These are phyloP conservation scores for Caradrina clavipalpis DNA, from an alignment of 2,888 invertebrate species.

Conservation along the genomic window DNA sequence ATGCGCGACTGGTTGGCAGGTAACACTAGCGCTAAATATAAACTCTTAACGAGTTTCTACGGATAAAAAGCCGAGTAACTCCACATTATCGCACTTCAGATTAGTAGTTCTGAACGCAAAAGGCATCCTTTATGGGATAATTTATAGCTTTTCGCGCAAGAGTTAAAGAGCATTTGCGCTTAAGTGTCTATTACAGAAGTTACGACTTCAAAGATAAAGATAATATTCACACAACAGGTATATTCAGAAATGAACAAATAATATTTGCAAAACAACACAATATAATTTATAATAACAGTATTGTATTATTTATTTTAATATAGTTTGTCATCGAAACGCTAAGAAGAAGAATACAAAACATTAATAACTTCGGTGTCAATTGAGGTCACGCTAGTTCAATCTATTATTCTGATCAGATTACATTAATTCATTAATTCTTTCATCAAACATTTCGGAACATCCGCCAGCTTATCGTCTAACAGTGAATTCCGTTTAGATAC, in stretches of 20 bases:
- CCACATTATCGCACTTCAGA: conserved; percentile 52
- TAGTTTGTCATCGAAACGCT: too few relatives aligned
- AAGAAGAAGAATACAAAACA: too few relatives aligned
- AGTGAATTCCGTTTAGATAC: conserved; percentile 58
- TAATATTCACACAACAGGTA: not conserved
- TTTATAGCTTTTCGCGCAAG: conserved; percentile 19
- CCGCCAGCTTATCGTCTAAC: conserved; percentile 50
- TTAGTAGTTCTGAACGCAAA: conserved; percentile 38
- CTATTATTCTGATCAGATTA: conserved; percentile 45
- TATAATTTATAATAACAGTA: too few relatives aligned
- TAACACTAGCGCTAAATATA: conserved; percentile 76
- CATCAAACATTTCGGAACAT: conserved; percentile 34
- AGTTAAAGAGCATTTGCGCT: not conserved
- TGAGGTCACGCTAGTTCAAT: conserved; percentile 24
- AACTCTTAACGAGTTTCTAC: conserved; percentile 70
- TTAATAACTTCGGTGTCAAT: conserved; percentile 20
- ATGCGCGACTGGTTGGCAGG: conserved; percentile 75
- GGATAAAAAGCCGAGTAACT: conserved; percentile 52
- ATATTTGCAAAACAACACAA: too few relatives aligned
- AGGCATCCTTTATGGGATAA: conserved; percentile 32
- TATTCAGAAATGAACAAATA: conserved; percentile 4
- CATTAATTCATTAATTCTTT: conserved; percentile 42
- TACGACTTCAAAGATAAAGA: conserved; percentile 2
- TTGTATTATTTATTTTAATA: too few relatives aligned
- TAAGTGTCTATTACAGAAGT: not conserved